Evolutionary conservation across 64 coral and sea anemone species (phyloP).

Genomic region (Montipora efflorescens): DNA sequence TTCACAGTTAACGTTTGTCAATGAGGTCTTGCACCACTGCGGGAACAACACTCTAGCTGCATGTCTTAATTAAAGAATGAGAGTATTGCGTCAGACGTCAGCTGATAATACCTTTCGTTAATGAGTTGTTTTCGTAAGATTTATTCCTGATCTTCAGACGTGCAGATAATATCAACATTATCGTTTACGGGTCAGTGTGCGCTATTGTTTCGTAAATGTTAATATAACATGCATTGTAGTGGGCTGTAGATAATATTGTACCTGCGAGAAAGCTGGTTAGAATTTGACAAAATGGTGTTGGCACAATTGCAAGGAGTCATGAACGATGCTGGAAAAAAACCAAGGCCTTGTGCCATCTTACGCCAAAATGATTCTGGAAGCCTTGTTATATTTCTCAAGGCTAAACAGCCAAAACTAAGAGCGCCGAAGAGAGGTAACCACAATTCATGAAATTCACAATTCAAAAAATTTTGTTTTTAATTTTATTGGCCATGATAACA

Average conservation of each 20-base stretch:
- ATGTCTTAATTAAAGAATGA: no score
- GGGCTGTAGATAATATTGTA: neutral
- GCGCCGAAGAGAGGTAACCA: neutral
- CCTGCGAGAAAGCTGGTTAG: neutral
- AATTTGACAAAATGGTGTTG: neutral
- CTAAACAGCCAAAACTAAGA: neutral
- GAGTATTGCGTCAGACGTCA: no score
- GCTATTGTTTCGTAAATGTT: neutral
- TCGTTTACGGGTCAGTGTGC: neutral
- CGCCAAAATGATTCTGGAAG: neutral
- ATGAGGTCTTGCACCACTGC: no score
- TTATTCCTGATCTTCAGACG: no score
- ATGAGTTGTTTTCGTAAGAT: no score
- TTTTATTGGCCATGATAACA: neutral
- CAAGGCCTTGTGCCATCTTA: neutral
- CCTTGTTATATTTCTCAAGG: conserved; percentile 12
- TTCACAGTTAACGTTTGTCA: no score
- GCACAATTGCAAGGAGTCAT: neutral
- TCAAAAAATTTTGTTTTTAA: neutral
- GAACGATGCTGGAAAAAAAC: neutral
- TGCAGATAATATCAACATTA: neutral
- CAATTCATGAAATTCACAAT: neutral
- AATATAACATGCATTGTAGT: neutral
- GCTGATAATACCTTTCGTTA: no score
- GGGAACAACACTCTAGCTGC: no score